Conservation (phyloP, 2,888 invertebrate species). For the Argynnis bischoffii region DNA sequence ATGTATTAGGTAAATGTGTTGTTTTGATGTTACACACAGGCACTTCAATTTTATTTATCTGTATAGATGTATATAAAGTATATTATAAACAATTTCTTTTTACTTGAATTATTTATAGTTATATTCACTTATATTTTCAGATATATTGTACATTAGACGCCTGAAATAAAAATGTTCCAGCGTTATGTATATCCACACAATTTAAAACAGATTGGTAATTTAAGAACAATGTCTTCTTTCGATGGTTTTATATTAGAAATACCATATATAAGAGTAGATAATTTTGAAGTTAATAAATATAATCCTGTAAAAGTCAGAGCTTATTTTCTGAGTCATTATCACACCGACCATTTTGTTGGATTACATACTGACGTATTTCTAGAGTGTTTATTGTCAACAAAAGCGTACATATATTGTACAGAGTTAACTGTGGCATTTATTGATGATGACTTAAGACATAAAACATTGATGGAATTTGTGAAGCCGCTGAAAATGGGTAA, state of each 20-base stretch:
- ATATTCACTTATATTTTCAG: too few relatives aligned
- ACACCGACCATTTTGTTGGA: slow-evolving; percentile 84
- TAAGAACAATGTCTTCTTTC: slow-evolving; percentile 67
- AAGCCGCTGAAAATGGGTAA: slow-evolving; percentile 52
- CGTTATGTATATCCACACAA: too few relatives aligned
- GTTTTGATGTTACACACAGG: too few relatives aligned
- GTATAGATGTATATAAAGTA: too few relatives aligned
- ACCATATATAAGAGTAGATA: slow-evolving; percentile 83
- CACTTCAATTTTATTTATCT: too few relatives aligned
- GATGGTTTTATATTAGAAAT: slow-evolving; percentile 83
- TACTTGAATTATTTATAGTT: too few relatives aligned
- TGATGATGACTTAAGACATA: slow-evolving; percentile 40
- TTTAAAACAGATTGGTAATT: too few relatives aligned
- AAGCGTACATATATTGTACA: slow-evolving; percentile 53
- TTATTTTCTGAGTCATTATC: slow-evolving; percentile 86
- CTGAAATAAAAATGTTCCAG: too few relatives aligned
- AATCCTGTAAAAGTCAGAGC: slow-evolving; percentile 57
- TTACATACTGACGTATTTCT: slow-evolving; percentile 49
- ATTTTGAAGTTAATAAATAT: slow-evolving; percentile 65
- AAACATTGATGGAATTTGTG: slow-evolving; percentile 44
- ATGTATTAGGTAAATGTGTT: too few relatives aligned
- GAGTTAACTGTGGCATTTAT: slow-evolving; percentile 54
- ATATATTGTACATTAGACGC: too few relatives aligned
- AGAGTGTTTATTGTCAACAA: slow-evolving; percentile 34
- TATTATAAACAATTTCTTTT: too few relatives aligned